Evolutionary conservation across 2,888 invertebrate genomes (phyloP), one percentile per base, ranked within the genome.

Genomic region (Nesidiocoris tenuis): DNA sequence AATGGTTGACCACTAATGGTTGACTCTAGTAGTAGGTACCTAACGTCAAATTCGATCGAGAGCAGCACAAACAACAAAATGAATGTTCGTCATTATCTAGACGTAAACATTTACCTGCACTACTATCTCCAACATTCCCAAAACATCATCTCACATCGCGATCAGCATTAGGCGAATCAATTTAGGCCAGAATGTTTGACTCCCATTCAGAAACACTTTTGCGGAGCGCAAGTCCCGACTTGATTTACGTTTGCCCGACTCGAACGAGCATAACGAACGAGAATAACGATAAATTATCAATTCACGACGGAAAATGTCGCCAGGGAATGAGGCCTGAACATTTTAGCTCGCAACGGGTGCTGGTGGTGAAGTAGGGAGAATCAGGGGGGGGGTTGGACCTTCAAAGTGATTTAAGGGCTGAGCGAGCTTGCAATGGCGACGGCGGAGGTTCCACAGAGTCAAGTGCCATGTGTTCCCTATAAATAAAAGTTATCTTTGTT

Each of bases 401-500:
- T 39, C 39, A 67, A 67, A 67, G 56, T 67, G 67, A 67, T 67
- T 67, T 67, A 67, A 19, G 17, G 16, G 56, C 54, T 22, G 39
- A 39, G 39, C 39, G 39, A 39, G 39, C 39, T 7, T 39, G 39
- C 39, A 3, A 39, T 12, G 12, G 55, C 12, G 54, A 55, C 67
- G 22, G 16, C 19, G 67, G 56, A n/a, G n/a, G n/a, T n/a, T n/a
- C 24, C 54, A 17, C 66, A 39, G 19, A 67, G 56, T 67, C 67
- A 67, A 67, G 67, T 67, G 67, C 55, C 67, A 67, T 67, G 67
- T 67, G 67, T 67, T 67, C 67, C 67, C 67, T 67, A 67, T 67
- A 67, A 67, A 67, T 67, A 67, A 67, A 67, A 67, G 67, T 67
- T 67, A 67, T 67, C 67, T 67, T 67, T 67, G 67, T 56, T 67